Evolutionary conservation across 2,113 vertebrate genomes (phyloP).

Genomic region (Jaculus jaculus): DNA sequence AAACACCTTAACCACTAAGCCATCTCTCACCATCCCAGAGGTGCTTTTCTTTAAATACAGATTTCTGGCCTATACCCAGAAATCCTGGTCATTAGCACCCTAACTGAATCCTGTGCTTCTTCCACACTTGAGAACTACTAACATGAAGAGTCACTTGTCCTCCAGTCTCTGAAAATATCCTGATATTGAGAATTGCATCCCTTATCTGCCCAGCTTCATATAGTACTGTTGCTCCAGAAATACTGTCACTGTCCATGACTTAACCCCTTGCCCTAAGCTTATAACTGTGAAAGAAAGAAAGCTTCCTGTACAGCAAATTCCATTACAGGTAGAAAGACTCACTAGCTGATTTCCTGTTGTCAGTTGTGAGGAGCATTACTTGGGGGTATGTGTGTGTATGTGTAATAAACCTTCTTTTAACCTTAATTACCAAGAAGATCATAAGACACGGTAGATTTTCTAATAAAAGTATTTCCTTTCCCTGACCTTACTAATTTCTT

Average conservation of each 20-base stretch:
- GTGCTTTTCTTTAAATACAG: background rate
- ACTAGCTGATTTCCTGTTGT: background rate
- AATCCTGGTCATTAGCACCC: background rate
- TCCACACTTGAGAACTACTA: background rate
- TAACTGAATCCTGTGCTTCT: background rate
- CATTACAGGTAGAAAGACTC: background rate
- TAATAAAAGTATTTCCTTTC: background rate
- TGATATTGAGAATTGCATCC: background rate
- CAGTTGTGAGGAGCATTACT: background rate
- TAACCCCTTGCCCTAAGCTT: background rate
- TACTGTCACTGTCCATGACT: background rate
- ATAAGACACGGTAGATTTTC: background rate
- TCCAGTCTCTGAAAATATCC: background rate
- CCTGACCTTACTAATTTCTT: too few relatives aligned
- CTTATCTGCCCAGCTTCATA: background rate
- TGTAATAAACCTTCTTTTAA: background rate
- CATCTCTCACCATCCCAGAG: too few relatives aligned
- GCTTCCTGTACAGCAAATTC: background rate
- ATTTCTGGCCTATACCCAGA: background rate
- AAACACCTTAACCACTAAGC: too few relatives aligned
- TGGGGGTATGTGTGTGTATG: too few relatives aligned
- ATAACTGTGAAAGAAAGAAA: background rate
- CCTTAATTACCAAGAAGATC: background rate
- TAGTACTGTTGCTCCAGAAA: background rate
- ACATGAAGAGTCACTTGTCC: background rate